phyloP scores from a whole-genome alignment of 2,797 vertebrate species.

The Epinephelus awoara region DNA sequence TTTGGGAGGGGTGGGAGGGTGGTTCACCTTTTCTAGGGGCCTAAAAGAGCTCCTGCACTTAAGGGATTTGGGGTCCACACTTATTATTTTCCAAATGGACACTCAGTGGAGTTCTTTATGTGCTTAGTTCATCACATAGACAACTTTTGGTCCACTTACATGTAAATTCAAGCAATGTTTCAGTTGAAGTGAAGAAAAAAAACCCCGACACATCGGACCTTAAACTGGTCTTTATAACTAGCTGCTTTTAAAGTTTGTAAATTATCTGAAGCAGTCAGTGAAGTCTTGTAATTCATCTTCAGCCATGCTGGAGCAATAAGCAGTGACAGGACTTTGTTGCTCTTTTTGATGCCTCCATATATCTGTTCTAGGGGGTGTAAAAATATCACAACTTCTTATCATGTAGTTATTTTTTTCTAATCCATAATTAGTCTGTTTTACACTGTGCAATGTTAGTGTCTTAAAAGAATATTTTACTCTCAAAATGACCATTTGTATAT shows the following conservation, averaged over 20 bases:
- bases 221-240: background rate
- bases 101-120: background rate
- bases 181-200: background rate
- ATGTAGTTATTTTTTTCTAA: background rate
- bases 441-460: slow-evolving; percentile 23
- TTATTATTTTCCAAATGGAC: background rate
- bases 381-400: slow-evolving; percentile 20
- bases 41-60: background rate
- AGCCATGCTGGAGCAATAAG: slow-evolving; percentile 31
- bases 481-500: too few species aligned
- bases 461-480: too few species aligned
- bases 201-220: background rate
- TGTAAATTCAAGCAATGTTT: background rate
- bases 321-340: slow-evolving; percentile 1
- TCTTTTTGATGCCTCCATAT: background rate
- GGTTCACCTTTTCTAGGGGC: background rate
- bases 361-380: background rate
- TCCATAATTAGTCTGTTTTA: slow-evolving; percentile 11
- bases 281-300: slow-evolving; percentile 20
- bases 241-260: slow-evolving; percentile 28
- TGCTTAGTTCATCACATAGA: slow-evolving; percentile 4
- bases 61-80: background rate
- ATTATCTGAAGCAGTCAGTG: slow-evolving; percentile 21
- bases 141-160: slow-evolving; percentile 4
- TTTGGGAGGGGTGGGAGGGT: background rate